Evolutionary conservation across 1,140 invertebrate species (phyloP).

Genomic region (Drosophila lowei): DNA sequence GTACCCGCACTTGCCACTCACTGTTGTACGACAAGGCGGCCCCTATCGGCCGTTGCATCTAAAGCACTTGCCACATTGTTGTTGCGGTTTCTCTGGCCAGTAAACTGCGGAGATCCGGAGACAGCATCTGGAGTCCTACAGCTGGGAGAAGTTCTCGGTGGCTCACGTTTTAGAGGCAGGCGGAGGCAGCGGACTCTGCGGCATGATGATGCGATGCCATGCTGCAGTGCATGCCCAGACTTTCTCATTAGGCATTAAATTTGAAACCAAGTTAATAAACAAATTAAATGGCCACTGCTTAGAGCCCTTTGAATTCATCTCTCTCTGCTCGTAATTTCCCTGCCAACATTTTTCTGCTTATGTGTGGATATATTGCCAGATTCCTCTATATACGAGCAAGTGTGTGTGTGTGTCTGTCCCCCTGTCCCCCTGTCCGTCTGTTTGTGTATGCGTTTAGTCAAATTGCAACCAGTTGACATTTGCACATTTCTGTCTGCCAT

Average conservation of each 20-base stretch:
- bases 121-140: constrained; percentile 17
- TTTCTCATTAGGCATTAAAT: constrained; percentile 55
- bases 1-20: background rate
- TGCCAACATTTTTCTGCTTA: constrained; percentile 30
- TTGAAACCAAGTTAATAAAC: constrained; percentile 53
- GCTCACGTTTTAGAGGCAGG: constrained; percentile 27
- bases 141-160: constrained; percentile 31
- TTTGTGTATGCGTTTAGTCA: constrained; percentile 32
- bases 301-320: constrained; percentile 36
- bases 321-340: background rate
- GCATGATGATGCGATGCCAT: too few relatives aligned
- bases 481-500: constrained; percentile 52
- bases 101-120: constrained; percentile 1
- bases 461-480: constrained; percentile 60
- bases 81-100: constrained; percentile 50
- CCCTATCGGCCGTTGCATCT: constrained; percentile 46
- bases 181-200: too few relatives aligned
- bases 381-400: too few relatives aligned
- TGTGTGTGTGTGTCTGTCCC: too few relatives aligned
- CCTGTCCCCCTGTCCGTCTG: background rate
- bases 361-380: background rate
- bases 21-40: background rate
- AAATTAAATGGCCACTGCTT: constrained; percentile 41
- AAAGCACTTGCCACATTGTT: constrained; percentile 58
- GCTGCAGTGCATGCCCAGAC: too few relatives aligned